These are phyloP conservation scores for Crepidodera aurea DNA, from an alignment of 2,888 invertebrate genomes.

Conservation along the genomic window DNA sequence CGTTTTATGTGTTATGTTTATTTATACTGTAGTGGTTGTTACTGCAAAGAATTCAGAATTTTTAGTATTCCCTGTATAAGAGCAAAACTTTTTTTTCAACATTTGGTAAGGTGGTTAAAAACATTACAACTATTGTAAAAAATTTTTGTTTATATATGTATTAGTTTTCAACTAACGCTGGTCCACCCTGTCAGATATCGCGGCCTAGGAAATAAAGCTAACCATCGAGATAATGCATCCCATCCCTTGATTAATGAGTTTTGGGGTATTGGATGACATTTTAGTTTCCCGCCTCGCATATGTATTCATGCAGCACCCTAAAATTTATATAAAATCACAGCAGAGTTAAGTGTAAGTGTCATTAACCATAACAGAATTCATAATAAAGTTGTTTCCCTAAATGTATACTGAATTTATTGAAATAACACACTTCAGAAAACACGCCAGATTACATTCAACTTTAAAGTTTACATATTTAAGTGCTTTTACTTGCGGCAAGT, in stretches of 20 bases:
- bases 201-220: conserved; percentile 19
- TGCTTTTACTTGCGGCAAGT: conserved; percentile 11
- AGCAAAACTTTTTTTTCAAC: too few relatives aligned
- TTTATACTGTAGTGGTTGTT: too few relatives aligned
- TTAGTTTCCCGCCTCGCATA: conserved; percentile 49
- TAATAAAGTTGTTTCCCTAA: conserved; percentile 46
- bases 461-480: conserved; percentile 28
- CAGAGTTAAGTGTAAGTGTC: conserved; percentile 49
- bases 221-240: conserved; percentile 54
- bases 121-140: too few relatives aligned
- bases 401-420: conserved; percentile 39
- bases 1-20: too few relatives aligned
- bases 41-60: too few relatives aligned
- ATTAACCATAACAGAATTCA: conserved; percentile 47
- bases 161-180: background rate
- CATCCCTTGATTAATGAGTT: conserved; percentile 57
- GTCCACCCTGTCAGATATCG: background rate
- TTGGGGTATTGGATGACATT: conserved; percentile 52
- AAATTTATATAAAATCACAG: conserved; percentile 47
- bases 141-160: too few relatives aligned
- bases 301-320: conserved; percentile 46
- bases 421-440: conserved; percentile 36
- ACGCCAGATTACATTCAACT: conserved; percentile 35
- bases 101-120: too few relatives aligned
- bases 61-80: too few relatives aligned